Conservation (phyloP, 2,113 vertebrate genomes). For the Passer domesticus region DNA sequence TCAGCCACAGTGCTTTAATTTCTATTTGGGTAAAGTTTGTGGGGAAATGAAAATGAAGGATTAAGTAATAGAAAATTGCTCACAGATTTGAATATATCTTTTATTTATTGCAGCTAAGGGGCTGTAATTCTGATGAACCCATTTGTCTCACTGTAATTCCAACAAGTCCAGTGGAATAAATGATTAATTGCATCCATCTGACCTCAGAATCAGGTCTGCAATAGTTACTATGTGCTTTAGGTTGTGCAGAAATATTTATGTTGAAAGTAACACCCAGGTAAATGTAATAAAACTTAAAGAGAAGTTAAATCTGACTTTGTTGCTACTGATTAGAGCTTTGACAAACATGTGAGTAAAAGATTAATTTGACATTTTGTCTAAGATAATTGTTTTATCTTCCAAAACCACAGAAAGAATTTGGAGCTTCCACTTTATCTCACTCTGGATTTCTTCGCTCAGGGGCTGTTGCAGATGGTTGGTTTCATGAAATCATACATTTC, state of each 20-base stretch:
- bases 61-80: constrained; percentile 13
- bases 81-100: constrained; percentile 16
- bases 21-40: constrained; percentile 53
- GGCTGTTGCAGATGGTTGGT: background rate
- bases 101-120: constrained; percentile 38
- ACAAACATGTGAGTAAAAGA: background rate
- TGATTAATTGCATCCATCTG: background rate
- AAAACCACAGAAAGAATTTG: constrained; percentile 13
- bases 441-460: background rate
- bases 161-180: constrained; percentile 5
- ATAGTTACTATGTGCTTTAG: background rate
- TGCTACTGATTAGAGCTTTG: background rate
- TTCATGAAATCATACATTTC: background rate
- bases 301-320: background rate
- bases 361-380: constrained; percentile 7
- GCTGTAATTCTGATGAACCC: constrained; percentile 16
- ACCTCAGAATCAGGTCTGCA: background rate
- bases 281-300: background rate
- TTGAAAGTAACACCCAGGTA: background rate
- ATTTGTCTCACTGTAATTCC: constrained; percentile 28
- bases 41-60: constrained; percentile 37
- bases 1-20: constrained; percentile 48
- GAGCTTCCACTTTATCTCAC: constrained; percentile 12
- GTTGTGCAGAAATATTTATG: background rate
- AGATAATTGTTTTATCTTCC: background rate